A percentile compares a stretch with the other conserved stretches of the same genome.
Evolutionary conservation across 2,113 vertebrate species (phyloP).

Genomic region (Gambusia affinis): DNA sequence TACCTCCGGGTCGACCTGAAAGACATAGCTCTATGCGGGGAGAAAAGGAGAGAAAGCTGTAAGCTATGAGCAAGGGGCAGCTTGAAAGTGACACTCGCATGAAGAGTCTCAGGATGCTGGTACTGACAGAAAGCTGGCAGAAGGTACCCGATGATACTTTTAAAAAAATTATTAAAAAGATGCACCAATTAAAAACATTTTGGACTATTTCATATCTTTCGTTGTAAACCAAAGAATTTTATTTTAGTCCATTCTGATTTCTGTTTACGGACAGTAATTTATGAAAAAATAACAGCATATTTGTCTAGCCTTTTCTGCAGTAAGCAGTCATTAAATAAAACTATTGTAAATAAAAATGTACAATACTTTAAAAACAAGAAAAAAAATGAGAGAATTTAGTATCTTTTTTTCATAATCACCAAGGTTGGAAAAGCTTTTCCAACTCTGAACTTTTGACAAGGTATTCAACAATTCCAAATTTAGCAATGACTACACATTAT

Average conservation of each 20-base stretch:
- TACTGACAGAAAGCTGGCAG: background rate
- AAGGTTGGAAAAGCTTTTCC: too few species aligned
- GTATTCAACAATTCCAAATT: background rate
- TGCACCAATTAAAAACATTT: background rate
- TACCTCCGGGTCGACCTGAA: conserved; percentile 82
- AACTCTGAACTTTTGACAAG: background rate
- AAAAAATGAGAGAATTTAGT: too few species aligned
- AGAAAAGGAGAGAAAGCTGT: conserved; percentile 72
- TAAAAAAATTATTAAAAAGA: background rate
- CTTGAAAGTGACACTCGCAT: conserved; percentile 44
- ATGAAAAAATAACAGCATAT: background rate
- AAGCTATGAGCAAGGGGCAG: conserved; percentile 44
- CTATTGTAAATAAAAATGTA: too few species aligned
- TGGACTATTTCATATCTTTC: background rate
- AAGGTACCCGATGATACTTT: background rate
- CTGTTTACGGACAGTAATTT: background rate
- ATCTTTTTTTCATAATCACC: too few species aligned
- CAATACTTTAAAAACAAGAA: too few species aligned
- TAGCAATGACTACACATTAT: background rate
- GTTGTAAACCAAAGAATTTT: background rate
- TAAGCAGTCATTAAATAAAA: too few species aligned
- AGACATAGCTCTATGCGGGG: conserved; percentile 78
- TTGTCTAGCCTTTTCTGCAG: background rate
- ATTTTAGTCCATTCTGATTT: background rate
- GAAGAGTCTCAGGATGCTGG: conserved; percentile 7